These are phyloP conservation scores for Oreochromis mossambicus DNA, from an alignment of 2,797 vertebrate genomes.

Conservation along the genomic window DNA sequence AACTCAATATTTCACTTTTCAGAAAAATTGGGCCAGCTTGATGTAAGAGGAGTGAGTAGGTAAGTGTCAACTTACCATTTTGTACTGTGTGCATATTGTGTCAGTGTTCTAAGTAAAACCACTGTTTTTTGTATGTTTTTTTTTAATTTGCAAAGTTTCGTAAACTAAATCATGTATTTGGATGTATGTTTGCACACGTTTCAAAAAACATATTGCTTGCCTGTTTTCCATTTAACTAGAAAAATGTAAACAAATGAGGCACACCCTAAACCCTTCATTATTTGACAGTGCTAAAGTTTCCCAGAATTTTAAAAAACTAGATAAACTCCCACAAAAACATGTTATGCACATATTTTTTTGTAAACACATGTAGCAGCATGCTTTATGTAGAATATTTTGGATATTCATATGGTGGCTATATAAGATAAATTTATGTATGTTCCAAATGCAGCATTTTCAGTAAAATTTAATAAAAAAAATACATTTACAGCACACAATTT, in stretches of 20 bases:
- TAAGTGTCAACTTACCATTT: not conserved
- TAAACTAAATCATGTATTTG: not conserved
- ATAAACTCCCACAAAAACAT: not conserved
- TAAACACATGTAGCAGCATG: not conserved
- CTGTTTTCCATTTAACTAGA: not conserved
- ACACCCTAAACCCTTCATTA: not conserved
- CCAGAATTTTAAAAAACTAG: not conserved
- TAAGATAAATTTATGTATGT: not conserved
- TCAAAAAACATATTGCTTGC: not conserved
- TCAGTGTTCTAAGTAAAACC: not conserved
- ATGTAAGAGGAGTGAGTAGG: not conserved
- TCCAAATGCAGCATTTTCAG: not conserved
- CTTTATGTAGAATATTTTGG: not conserved
- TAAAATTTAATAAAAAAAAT: not conserved
- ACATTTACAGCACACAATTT: not conserved
- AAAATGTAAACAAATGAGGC: not conserved
- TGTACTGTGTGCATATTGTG: not conserved
- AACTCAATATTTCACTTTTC: not conserved
- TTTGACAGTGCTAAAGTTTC: not conserved
- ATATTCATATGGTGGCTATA: not conserved
- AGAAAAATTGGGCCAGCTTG: not conserved
- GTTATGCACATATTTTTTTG: not conserved
- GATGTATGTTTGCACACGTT: not conserved
- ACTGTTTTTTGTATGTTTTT: not conserved
- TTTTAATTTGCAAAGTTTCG: not conserved